phyloP scores from a whole-genome alignment of 2,113 vertebrate genomes.

The Balaeniceps rex region DNA sequence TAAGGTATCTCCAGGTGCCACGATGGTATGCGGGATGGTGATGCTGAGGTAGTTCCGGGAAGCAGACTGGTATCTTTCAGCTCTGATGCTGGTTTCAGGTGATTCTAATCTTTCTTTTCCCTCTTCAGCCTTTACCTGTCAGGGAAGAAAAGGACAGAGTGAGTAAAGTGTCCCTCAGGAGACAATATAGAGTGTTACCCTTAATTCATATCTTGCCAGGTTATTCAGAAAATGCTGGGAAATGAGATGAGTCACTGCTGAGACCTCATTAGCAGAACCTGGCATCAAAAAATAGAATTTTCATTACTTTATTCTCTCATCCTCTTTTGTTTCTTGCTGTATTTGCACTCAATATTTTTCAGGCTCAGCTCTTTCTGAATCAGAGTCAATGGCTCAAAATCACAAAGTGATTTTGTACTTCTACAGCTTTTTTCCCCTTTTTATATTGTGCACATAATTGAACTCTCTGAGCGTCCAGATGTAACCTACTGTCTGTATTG shows the following conservation, averaged over 20 bases:
- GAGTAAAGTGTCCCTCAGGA: background rate
- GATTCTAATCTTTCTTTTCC: conserved; percentile 38
- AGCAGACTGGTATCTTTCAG: conserved; percentile 14
- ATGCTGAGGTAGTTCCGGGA: conserved; percentile 60
- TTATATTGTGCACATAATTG: background rate
- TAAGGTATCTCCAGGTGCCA: conserved; percentile 57
- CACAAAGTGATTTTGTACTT: background rate
- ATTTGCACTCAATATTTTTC: background rate
- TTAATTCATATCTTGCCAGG: background rate
- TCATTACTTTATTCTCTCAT: background rate
- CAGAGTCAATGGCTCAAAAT: background rate
- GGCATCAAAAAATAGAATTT: background rate
- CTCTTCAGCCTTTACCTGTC: conserved; percentile 61
- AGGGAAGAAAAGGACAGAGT: background rate
- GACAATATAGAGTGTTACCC: background rate
- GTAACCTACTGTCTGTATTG: background rate
- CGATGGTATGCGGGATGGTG: conserved; percentile 22
- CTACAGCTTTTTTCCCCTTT: background rate
- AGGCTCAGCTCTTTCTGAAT: background rate
- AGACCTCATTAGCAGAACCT: background rate
- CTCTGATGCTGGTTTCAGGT: conserved; percentile 28
- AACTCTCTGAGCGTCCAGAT: background rate
- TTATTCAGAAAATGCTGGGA: background rate
- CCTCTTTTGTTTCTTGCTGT: background rate
- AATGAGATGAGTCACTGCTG: background rate